These are phyloP conservation scores for Ophthalmolycus amberensis DNA, from an alignment of 2,113 vertebrate species.

Conservation along the genomic window DNA sequence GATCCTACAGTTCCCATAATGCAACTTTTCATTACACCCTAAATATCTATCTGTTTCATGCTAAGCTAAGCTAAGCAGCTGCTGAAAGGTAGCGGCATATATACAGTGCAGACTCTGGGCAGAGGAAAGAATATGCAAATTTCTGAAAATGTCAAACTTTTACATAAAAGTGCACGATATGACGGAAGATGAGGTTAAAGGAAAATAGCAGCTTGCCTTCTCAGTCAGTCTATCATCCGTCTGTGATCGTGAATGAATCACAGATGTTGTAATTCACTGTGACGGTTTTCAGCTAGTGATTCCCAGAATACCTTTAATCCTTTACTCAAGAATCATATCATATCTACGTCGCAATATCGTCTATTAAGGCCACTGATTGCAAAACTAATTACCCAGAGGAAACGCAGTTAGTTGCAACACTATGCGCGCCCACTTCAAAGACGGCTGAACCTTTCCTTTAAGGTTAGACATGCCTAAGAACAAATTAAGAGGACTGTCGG, in stretches of 20 bases:
- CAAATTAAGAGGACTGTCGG: not conserved
- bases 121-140: not conserved
- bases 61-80: not conserved
- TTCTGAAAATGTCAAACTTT: no score
- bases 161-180: not conserved
- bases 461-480: not conserved
- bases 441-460: not conserved
- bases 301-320: not conserved
- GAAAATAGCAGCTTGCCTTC: not conserved
- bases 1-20: not conserved
- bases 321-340: not conserved
- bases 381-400: not conserved
- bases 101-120: not conserved
- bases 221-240: not conserved
- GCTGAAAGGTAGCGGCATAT: not conserved
- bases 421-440: not conserved
- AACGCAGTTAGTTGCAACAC: not conserved
- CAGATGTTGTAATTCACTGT: not conserved
- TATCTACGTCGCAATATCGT: not conserved
- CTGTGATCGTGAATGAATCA: not conserved
- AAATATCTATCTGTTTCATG: no score
- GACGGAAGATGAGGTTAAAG: not conserved
- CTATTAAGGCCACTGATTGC: not conserved
- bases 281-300: not conserved
- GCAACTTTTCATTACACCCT: not conserved